Conservation (phyloP, 2,113 vertebrate genomes). For the Sciurus niger region DNA sequence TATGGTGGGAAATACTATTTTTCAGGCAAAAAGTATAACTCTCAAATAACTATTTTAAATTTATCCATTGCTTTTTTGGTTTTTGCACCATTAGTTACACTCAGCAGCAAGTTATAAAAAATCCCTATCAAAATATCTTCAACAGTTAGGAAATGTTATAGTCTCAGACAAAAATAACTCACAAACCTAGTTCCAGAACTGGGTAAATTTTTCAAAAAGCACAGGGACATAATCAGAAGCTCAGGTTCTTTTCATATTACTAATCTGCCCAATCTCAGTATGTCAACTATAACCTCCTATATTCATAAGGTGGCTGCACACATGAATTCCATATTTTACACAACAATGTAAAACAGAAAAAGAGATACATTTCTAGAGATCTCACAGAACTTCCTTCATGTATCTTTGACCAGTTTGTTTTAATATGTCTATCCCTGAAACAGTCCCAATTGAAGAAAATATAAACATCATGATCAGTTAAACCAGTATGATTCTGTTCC, state of each 20-base stretch:
- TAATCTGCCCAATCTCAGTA: neutral
- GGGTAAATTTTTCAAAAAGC: neutral
- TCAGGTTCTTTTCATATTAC: neutral
- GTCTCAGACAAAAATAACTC: neutral
- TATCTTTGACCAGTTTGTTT: neutral
- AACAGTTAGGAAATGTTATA: neutral
- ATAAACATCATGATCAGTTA: neutral
- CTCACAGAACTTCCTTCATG: neutral
- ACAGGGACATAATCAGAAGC: neutral
- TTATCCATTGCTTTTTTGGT: neutral
- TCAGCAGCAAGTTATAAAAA: neutral
- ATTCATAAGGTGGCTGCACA: neutral
- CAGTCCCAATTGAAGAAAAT: neutral
- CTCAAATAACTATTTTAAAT: neutral
- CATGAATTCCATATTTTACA: neutral
- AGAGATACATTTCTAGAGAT: neutral
- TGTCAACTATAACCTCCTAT: neutral
- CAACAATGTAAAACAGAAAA: neutral
- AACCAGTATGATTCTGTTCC: neutral
- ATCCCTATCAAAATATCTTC: neutral
- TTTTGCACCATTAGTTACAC: neutral
- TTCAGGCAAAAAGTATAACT: neutral
- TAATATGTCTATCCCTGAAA: neutral
- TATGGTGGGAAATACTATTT: neutral
- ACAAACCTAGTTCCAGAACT: neutral